Base-by-base conservation (phyloP, 1,140 invertebrate species). In the Gryon sp. region DNA sequence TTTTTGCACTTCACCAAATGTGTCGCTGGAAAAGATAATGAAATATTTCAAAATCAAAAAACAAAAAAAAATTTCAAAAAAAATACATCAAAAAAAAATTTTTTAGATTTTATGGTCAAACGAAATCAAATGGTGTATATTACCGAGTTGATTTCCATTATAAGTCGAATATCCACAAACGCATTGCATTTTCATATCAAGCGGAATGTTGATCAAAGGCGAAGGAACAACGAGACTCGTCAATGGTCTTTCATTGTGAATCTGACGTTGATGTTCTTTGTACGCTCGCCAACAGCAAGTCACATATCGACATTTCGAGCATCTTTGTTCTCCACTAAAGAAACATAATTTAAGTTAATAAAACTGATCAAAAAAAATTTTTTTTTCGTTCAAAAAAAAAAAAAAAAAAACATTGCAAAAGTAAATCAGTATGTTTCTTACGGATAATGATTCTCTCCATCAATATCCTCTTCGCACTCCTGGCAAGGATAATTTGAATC, bases 221-320 rank as follows among this genome's bases (percentile, higher is more conserved):
- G 82, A 90, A 76, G 83, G 90, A 79, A 84, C 86, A 48, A 89
- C 86, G 46, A 78, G 87, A 86, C 87, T 91, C 85, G 87, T 91
- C 90, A 88, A 89, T 76, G 79, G 90, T 76, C 86, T 86, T 84
- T 90, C 90, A 79, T 88, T 90, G 79, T 83, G 90, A 82, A 87
- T 91, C 89, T 89, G 93, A 92, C 85, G 90, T 87, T 63, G 90
- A 87, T 96, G 95, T 43, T 92, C 90, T 76, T 92, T 90, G 88
- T 95, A 93, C 0, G 93, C 93, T 55, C 91, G 90, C 84, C 92
- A 92, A 84, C 95, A 96, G 57, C 92, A 93, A 3, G 94, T 94
- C 40, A 92, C 90, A 81, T 93, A 96, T 66, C 92, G 90, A 80
- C 95, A 96, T 63, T 93, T 92, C 32, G 90, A 90, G 84, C 95